Conservation (phyloP, 2,113 vertebrate genomes). For the Pionites leucogaster region DNA sequence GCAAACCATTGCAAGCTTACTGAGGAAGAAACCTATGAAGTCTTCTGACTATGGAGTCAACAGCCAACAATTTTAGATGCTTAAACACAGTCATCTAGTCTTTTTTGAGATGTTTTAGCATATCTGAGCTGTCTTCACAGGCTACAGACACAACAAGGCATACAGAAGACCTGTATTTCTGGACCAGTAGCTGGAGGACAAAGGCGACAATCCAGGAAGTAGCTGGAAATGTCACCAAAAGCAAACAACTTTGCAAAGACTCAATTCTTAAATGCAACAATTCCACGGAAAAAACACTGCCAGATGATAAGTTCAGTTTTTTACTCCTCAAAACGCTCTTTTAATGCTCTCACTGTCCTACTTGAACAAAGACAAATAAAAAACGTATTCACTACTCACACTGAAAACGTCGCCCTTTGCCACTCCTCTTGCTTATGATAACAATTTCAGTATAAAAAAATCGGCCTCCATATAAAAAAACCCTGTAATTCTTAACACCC, state of each 20-base stretch:
- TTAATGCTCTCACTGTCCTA: background rate
- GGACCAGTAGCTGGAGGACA: background rate
- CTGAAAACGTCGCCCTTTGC: background rate
- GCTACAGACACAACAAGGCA: background rate
- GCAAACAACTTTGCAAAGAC: background rate
- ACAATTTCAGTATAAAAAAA: background rate
- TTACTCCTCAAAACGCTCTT: background rate
- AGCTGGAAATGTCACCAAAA: background rate
- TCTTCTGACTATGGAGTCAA: background rate
- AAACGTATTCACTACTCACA: background rate
- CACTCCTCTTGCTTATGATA: background rate
- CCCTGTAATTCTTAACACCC: background rate
- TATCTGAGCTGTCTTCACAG: background rate
- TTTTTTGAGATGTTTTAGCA: background rate
- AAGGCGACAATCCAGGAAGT: accelerated
- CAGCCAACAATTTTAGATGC: background rate
- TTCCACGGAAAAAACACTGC: background rate
- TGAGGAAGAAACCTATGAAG: background rate
- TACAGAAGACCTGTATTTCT: background rate
- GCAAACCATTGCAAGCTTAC: background rate
- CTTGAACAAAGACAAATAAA: background rate
- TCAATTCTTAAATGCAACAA: background rate
- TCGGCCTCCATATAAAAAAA: background rate
- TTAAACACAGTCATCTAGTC: background rate
- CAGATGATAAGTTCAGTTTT: background rate